These are phyloP conservation scores for Scolopax rusticola DNA, from an alignment of 2,797 vertebrate genomes.

Conservation along the genomic window DNA sequence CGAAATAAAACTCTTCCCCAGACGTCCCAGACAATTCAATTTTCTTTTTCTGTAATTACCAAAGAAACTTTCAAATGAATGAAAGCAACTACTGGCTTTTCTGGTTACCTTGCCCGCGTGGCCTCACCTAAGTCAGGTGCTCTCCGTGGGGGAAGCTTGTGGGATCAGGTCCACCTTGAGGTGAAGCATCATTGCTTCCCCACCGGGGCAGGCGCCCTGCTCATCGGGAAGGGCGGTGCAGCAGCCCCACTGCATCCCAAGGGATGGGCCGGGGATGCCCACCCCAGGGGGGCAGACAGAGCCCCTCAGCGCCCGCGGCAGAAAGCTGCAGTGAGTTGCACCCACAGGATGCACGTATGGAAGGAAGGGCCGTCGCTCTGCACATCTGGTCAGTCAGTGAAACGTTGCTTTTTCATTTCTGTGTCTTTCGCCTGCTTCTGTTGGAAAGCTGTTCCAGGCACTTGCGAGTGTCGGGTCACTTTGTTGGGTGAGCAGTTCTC, in stretches of 20 bases:
- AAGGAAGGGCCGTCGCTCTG: neutral
- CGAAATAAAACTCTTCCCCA: neutral
- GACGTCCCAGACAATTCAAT: no score
- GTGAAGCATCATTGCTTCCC: neutral
- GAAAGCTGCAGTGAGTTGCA: neutral
- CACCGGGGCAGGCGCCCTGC: neutral
- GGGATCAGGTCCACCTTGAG: neutral
- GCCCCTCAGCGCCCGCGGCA: fast-evolving
- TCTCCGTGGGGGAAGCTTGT: fast-evolving
- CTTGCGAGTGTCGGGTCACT: neutral
- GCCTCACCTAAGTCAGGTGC: neutral
- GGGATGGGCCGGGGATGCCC: neutral
- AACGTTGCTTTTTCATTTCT: neutral
- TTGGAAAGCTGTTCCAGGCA: neutral
- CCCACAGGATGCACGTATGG: fast-evolving
- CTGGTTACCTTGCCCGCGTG: neutral
- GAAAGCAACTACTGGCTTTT: fast-evolving
- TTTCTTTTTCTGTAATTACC: neutral
- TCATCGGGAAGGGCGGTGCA: fast-evolving
- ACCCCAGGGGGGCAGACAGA: neutral
- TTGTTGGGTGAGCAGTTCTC: neutral
- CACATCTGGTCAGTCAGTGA: fast-evolving
- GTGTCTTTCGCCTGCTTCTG: neutral
- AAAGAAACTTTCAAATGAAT: neutral
- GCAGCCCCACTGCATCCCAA: neutral